Base-by-base conservation (phyloP, 2,113 vertebrate genomes). In the Cyprinus carpio region DNA sequence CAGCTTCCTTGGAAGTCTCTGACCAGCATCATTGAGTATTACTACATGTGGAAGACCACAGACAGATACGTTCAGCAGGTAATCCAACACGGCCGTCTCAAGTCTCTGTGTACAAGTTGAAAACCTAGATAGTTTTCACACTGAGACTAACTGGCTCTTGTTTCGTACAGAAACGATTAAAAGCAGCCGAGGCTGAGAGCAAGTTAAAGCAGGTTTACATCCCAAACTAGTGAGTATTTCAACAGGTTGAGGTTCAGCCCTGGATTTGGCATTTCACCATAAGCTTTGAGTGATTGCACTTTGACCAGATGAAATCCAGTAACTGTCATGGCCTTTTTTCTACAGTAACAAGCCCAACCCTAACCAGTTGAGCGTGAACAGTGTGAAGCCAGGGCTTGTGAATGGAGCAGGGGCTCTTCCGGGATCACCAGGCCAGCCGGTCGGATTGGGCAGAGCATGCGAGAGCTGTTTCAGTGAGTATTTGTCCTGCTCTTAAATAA, bases 21-120 rank as follows among this genome's bases (percentile, higher is more conserved):
- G 90, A 99, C 97, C 74, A 99, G 98, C 94, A 99, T 98, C 91
- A 98, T 99, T 71, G 98, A 99, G 89, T 99, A 99, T 92, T 99
- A 99, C 91, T 99, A 99, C 93, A 99, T 99, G 98, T 99, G 98
- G 98, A 99, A 99, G 94, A 99, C 98, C 88, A 99, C 97, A 27
- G 97, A 99, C 94, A 95, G 98, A 97, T 99, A 99, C 0, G 97
- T 99, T 86, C 98, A 99, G 89, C 97, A 99, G 97, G 97, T 98
- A 94, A 64, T 20, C 16, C 49, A 51, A 49, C 79, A 25, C 56
- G 0, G 18, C 77, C 15, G 27, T 81, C 40, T 69, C 37, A 29
- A 51, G 10, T n/a, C 20, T 82, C 46, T 71, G 27, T 72, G 7
- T 58, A 6, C 65, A 18, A 11, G 20, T 16, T 6, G 43, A 67